phyloP scores from a whole-genome alignment of 2,888 invertebrate species.

The Hylaea fasciaria region DNA sequence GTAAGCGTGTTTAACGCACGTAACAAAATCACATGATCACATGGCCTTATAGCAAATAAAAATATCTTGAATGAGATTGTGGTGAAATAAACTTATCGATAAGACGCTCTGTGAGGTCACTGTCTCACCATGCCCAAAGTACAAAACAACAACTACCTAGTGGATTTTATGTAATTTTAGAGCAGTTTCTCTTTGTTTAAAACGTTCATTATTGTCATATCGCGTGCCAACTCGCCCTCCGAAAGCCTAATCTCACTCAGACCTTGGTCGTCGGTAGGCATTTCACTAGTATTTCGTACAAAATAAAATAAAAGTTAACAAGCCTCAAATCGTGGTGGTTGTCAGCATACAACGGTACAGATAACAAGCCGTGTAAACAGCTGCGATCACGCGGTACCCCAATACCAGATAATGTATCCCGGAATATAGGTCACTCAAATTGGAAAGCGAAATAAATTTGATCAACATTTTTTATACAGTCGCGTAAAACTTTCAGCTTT shows the following conservation, averaged over 20 bases:
- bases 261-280: conserved; percentile 20
- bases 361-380: conserved; percentile 53
- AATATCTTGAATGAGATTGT: no score
- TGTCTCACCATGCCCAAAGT: no score
- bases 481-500: conserved; percentile 4
- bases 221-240: conserved; percentile 1
- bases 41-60: no score
- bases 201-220: background rate
- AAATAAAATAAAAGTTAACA: conserved; percentile 53
- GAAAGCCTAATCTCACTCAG: background rate
- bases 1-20: no score
- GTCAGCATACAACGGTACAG: conserved; percentile 51
- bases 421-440: conserved; percentile 46
- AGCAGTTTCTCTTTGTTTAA: no score
- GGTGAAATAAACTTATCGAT: no score
- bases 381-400: conserved; percentile 42
- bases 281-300: conserved; percentile 18
- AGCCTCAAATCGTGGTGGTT: conserved; percentile 46
- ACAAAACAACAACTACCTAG: no score
- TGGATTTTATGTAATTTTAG: no score
- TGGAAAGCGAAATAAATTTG: conserved; percentile 17
- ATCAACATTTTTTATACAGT: conserved; percentile 11
- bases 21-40: no score
- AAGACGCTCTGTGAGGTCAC: no score
- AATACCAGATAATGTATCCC: conserved; percentile 43